Percentiles rank a stretch among this genome's conserved stretches.
phyloP scores from a whole-genome alignment of 1,140 invertebrate genomes.

The Drosophila auraria region DNA sequence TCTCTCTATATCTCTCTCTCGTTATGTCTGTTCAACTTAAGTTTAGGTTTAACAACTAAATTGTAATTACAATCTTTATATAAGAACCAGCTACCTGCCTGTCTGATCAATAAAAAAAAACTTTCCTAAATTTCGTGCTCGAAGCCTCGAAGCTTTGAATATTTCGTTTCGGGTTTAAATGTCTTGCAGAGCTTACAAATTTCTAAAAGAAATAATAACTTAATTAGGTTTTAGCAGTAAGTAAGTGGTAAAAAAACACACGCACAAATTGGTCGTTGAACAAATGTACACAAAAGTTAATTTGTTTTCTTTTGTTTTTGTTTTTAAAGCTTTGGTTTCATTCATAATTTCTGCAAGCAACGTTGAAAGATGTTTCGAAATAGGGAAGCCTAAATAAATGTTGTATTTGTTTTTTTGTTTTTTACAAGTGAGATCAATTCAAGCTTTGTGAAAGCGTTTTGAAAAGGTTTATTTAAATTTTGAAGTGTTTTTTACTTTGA shows the following conservation, averaged over 20 bases:
- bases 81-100: slow-evolving; percentile 47
- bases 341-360: slow-evolving; percentile 76
- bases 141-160: slow-evolving; percentile 73
- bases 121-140: slow-evolving; percentile 55
- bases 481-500: background rate
- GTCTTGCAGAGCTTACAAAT: slow-evolving; percentile 62
- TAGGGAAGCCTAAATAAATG: slow-evolving; percentile 29
- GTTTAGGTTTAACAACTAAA: slow-evolving; percentile 61
- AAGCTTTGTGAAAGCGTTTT: slow-evolving; percentile 50
- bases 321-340: slow-evolving; percentile 81
- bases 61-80: slow-evolving; percentile 39
- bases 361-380: slow-evolving; percentile 44
- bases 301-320: slow-evolving; percentile 35
- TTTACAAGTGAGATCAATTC: slow-evolving; percentile 73
- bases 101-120: slow-evolving; percentile 24
- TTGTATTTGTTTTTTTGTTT: slow-evolving; percentile 33
- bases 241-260: slow-evolving; percentile 58
- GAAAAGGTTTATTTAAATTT: slow-evolving; percentile 21
- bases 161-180: slow-evolving; percentile 43
- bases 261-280: slow-evolving; percentile 62
- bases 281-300: slow-evolving; percentile 49
- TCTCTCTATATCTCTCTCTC: slow-evolving; percentile 12
- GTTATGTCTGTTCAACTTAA: slow-evolving; percentile 58
- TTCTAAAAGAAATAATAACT: slow-evolving; percentile 45
- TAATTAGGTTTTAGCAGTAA: slow-evolving; percentile 47